A percentile compares a stretch with the other conserved stretches of the same genome.
Evolutionary conservation across 2,888 invertebrate species (phyloP).

Genomic region (Drosophila meridiana): DNA sequence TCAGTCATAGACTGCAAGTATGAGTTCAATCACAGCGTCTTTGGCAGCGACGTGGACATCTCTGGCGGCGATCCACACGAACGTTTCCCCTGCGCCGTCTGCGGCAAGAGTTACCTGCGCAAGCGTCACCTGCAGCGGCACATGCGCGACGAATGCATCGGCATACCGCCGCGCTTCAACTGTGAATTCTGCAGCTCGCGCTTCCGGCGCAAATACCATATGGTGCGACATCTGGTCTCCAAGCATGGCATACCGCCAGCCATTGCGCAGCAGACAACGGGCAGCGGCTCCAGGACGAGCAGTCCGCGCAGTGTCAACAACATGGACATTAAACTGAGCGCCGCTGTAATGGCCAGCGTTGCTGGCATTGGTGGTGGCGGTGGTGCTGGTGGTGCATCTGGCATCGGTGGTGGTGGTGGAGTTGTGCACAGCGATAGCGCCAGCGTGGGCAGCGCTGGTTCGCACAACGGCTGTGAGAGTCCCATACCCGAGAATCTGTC

Average conservation of each 20-base stretch:
- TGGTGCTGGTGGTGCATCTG: slow-evolving; percentile 4
- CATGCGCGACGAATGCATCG: slow-evolving; percentile 86
- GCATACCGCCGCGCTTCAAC: slow-evolving; percentile 86
- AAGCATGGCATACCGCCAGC: slow-evolving; percentile 84
- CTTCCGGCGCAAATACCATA: slow-evolving; percentile 86
- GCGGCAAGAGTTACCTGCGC: slow-evolving; percentile 87
- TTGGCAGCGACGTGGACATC: slow-evolving; percentile 53
- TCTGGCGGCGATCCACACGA: slow-evolving; percentile 62
- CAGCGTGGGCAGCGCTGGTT: slow-evolving; percentile 68
- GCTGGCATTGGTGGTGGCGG: slow-evolving; percentile 3
- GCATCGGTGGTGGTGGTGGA: slow-evolving; percentile 30
- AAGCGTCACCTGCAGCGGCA: slow-evolving; percentile 88
- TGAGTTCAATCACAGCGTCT: slow-evolving; percentile 65
- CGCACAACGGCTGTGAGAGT: slow-evolving; percentile 76
- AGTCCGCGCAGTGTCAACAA: slow-evolving; percentile 31
- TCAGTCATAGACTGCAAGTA: slow-evolving; percentile 48
- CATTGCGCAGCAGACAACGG: slow-evolving; percentile 77
- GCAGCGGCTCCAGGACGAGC: slow-evolving; percentile 63
- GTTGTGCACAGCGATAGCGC: slow-evolving; percentile 55
- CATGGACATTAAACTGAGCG: slow-evolving; percentile 44
- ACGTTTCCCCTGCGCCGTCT: slow-evolving; percentile 86
- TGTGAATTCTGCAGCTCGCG: slow-evolving; percentile 86
- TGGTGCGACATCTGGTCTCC: slow-evolving; percentile 85
- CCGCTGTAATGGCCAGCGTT: slow-evolving; percentile 6
- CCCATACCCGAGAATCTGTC: slow-evolving; percentile 83